A percentile compares a stretch with the other conserved stretches of the same genome.
Conservation (phyloP, 2,797 vertebrate genomes). For the Glossophaga mutica region DNA sequence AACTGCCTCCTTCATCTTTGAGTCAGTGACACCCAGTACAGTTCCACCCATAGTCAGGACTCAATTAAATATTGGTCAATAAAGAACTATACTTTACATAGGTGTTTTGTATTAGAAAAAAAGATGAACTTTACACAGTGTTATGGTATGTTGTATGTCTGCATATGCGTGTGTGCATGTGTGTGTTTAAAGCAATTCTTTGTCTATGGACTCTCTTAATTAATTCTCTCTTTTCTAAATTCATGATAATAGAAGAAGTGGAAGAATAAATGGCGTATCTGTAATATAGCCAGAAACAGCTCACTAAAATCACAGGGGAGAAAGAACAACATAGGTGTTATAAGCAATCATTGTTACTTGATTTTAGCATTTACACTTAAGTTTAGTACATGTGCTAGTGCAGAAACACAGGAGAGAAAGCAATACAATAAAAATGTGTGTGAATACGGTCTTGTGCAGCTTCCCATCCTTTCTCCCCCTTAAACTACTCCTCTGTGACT, state of each 20-base stretch:
- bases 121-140: background rate
- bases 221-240: background rate
- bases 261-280: background rate
- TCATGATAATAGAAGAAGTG: background rate
- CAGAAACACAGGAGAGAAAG: background rate
- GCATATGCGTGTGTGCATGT: background rate
- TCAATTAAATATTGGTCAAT: background rate
- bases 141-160: fast-evolving
- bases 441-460: background rate
- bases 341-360: background rate
- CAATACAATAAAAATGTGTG: background rate
- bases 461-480: background rate
- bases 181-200: background rate
- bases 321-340: background rate
- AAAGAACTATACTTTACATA: background rate
- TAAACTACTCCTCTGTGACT: background rate
- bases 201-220: background rate
- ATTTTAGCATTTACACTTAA: background rate
- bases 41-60: background rate
- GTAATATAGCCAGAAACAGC: background rate
- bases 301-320: background rate
- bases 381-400: too few species aligned
- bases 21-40: background rate
- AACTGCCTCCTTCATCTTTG: background rate
- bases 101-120: background rate